Conservation (phyloP, 2,113 vertebrate species). For the Polypterus senegalus region DNA sequence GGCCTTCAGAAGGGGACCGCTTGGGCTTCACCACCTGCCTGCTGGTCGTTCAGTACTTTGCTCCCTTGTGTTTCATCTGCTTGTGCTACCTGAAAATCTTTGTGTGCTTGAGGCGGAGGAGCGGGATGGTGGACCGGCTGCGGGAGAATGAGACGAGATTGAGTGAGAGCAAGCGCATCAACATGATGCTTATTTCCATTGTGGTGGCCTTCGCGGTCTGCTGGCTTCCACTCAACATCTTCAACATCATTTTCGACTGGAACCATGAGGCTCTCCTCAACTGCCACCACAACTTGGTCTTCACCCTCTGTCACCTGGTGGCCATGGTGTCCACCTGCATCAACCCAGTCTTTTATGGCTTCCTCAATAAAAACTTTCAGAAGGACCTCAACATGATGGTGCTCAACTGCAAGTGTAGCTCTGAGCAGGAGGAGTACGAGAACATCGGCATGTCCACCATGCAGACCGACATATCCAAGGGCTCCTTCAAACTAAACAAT, state of each 20-base stretch:
- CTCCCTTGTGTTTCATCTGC: conserved; percentile 50
- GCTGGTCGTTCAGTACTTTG: conserved; percentile 47
- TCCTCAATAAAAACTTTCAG: conserved; percentile 60
- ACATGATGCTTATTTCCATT: conserved; percentile 41
- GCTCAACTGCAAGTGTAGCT: conserved; percentile 36
- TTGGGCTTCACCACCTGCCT: conserved; percentile 49
- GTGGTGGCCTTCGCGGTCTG: conserved; percentile 45
- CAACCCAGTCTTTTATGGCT: conserved; percentile 55
- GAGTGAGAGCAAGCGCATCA: conserved; percentile 47
- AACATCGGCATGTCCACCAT: conserved; percentile 45
- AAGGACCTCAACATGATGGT: conserved; percentile 42
- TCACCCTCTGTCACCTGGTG: conserved; percentile 48
- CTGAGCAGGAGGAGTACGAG: conserved; percentile 36
- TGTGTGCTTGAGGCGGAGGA: conserved; percentile 36
- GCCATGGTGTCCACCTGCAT: conserved; percentile 54
- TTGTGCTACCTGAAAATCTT: conserved; percentile 52
- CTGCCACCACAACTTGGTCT: conserved; percentile 48
- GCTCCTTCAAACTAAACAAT: conserved; percentile 35
- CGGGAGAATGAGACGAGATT: conserved; percentile 33
- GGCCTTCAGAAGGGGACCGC: conserved; percentile 39
- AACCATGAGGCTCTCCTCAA: conserved; percentile 45
- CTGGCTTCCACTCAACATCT: conserved; percentile 54
- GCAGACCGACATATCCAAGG: conserved; percentile 40
- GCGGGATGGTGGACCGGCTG: conserved; percentile 30
- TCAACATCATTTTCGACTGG: conserved; percentile 54